These are phyloP conservation scores for Melipona beecheii DNA, from an alignment of 2,888 invertebrate species.

Conservation along the genomic window DNA sequence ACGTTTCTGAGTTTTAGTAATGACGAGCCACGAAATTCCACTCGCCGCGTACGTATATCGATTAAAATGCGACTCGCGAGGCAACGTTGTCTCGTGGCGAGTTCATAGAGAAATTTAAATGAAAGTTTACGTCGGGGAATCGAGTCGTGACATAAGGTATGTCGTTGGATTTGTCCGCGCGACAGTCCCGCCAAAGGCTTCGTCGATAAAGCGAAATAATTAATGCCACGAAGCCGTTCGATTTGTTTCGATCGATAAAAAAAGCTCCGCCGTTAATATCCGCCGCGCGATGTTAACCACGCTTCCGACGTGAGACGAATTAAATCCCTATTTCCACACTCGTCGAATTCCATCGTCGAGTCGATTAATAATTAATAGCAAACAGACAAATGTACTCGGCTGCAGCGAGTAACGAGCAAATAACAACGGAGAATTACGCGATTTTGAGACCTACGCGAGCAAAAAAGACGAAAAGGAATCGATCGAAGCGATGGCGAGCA, in stretches of 20 bases:
- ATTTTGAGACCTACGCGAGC: not conserved
- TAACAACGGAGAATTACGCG: not conserved
- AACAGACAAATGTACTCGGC: not conserved
- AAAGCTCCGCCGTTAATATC: slow-evolving; percentile 37
- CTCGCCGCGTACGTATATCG: not conserved
- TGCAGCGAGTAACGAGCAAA: not conserved
- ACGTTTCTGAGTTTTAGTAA: not conserved
- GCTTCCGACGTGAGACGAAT: slow-evolving; percentile 49
- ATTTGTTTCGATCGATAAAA: slow-evolving; percentile 62
- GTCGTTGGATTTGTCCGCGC: slow-evolving; percentile 50
- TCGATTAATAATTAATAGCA: not conserved
- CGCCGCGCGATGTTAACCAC: not conserved
- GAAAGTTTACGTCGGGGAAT: slow-evolving; percentile 18
- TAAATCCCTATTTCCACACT: slow-evolving; percentile 20
- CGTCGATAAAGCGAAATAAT: slow-evolving; percentile 68
- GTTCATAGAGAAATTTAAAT: slow-evolving; percentile 28
- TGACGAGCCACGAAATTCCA: not conserved
- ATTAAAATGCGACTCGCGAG: slow-evolving; percentile 11
- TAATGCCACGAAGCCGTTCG: slow-evolving; percentile 55
- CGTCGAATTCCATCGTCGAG: slow-evolving; percentile 1
- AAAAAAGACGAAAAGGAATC: not conserved
- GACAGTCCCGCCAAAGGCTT: slow-evolving; percentile 52
- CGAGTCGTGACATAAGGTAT: slow-evolving; percentile 23
- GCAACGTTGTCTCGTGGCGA: not conserved
- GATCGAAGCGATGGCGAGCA: slow-evolving; percentile 8